phyloP scores from a whole-genome alignment of 2,797 vertebrate genomes.

The Sphaeramia orbicularis region DNA sequence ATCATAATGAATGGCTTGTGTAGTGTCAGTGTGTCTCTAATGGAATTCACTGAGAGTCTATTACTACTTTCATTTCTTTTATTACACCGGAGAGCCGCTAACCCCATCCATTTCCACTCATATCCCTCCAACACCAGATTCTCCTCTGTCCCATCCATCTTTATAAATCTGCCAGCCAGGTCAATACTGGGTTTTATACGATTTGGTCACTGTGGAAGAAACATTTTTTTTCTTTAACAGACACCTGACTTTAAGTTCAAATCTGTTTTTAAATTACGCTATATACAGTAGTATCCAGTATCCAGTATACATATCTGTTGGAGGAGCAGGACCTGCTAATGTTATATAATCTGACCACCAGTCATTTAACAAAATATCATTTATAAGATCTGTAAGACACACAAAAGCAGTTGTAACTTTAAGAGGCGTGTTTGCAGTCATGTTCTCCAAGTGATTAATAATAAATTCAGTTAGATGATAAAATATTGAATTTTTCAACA shows the following conservation, averaged over 20 bases:
- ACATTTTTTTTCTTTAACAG: constrained; percentile 54
- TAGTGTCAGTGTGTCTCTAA: constrained; percentile 83
- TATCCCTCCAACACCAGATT: constrained; percentile 74
- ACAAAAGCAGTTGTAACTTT: not conserved
- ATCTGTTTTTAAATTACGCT: constrained; percentile 46
- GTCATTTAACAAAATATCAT: constrained; percentile 6
- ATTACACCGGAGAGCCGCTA: constrained; percentile 79
- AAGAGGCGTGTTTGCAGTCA: constrained; percentile 10
- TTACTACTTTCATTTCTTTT: constrained; percentile 86
- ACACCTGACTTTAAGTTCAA: constrained; percentile 61
- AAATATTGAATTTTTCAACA: not conserved
- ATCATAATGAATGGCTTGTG: constrained; percentile 84
- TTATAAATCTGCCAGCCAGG: constrained; percentile 81
- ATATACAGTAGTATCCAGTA: not conserved
- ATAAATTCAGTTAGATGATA: not conserved
- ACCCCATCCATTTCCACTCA: constrained; percentile 81
- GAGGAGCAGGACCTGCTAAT: not conserved
- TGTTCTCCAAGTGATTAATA: not conserved
- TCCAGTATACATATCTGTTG: constrained; percentile 2
- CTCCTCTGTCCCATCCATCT: constrained; percentile 79
- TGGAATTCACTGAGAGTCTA: constrained; percentile 85
- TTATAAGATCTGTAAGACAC: not conserved
- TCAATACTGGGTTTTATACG: constrained; percentile 73
- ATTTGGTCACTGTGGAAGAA: constrained; percentile 67
- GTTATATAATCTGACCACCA: not conserved